A percentile compares a stretch with the other conserved stretches of the same genome.
These are phyloP conservation scores for Vireo griseus DNA, from an alignment of 2,797 vertebrate genomes.

Conservation along the genomic window DNA sequence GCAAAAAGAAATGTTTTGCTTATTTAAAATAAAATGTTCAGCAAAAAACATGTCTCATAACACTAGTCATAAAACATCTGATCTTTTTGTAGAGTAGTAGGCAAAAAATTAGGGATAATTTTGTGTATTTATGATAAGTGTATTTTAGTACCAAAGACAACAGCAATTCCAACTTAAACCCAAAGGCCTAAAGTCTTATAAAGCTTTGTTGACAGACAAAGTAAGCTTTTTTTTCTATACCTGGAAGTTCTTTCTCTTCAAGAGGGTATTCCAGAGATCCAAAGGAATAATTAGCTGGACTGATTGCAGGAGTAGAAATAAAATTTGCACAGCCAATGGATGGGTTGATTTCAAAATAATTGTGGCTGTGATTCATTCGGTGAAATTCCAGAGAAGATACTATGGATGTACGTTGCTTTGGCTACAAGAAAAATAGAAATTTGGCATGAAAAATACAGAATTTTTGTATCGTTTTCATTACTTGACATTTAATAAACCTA, in stretches of 20 bases:
- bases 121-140: neutral
- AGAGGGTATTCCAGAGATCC: conserved; percentile 84
- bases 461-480: neutral
- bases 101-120: neutral
- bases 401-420: conserved; percentile 93
- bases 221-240: conserved; percentile 66
- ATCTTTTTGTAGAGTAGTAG: neutral
- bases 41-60: neutral
- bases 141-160: neutral
- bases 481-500: neutral
- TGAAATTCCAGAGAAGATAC: conserved; percentile 92
- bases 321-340: conserved; percentile 88
- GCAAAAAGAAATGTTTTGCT: neutral
- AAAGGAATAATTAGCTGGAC: conserved; percentile 86
- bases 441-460: conserved; percentile 9
- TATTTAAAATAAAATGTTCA: neutral
- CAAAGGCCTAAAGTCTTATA: neutral
- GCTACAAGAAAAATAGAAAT: conserved; percentile 74
- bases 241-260: conserved; percentile 81
- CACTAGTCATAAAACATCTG: neutral
- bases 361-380: conserved; percentile 89
- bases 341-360: conserved; percentile 92
- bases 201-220: neutral
- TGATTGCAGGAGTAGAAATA: conserved; percentile 84
- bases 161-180: neutral